Percentiles rank a stretch among this genome's conserved stretches.
These are phyloP conservation scores for Musca domestica DNA, from an alignment of 1,140 invertebrate species.

Conservation along the genomic window DNA sequence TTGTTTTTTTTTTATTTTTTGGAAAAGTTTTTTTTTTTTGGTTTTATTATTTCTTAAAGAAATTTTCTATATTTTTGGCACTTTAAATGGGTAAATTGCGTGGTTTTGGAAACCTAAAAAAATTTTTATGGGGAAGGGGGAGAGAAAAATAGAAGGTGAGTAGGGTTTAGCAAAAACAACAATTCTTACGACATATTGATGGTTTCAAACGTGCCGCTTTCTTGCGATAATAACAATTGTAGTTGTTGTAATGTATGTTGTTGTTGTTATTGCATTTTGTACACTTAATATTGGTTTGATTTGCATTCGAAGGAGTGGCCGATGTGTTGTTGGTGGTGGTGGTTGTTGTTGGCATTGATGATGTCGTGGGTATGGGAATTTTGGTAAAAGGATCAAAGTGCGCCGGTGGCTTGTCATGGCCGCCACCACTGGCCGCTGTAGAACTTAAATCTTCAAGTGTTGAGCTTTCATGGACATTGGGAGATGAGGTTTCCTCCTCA, in stretches of 20 bases:
- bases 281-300: slow-evolving; percentile 41
- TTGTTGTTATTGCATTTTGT: slow-evolving; percentile 51
- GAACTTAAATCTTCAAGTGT: slow-evolving; percentile 5
- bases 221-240: slow-evolving; percentile 53
- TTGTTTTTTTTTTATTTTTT: slow-evolving; percentile 3
- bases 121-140: too few species aligned
- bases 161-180: not conserved
- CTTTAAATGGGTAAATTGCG: slow-evolving; percentile 26
- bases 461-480: not conserved
- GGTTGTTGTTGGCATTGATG: slow-evolving; percentile 15
- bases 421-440: not conserved
- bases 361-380: slow-evolving; percentile 25
- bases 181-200: slow-evolving; percentile 54
- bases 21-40: slow-evolving; percentile 8
- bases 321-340: slow-evolving; percentile 23
- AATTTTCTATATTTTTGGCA: slow-evolving; percentile 8
- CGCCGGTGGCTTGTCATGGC: not conserved
- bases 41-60: not conserved
- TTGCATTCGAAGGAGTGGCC: too few species aligned
- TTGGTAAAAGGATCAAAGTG: slow-evolving; percentile 20
- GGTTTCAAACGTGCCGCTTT: slow-evolving; percentile 43
- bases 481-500: not conserved
- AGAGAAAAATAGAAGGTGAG: not conserved
- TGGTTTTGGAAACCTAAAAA: slow-evolving; percentile 16
- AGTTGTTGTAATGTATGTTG: slow-evolving; percentile 51